phyloP scores from a whole-genome alignment of 2,113 vertebrate species.

The Heteronetta atricapilla region DNA sequence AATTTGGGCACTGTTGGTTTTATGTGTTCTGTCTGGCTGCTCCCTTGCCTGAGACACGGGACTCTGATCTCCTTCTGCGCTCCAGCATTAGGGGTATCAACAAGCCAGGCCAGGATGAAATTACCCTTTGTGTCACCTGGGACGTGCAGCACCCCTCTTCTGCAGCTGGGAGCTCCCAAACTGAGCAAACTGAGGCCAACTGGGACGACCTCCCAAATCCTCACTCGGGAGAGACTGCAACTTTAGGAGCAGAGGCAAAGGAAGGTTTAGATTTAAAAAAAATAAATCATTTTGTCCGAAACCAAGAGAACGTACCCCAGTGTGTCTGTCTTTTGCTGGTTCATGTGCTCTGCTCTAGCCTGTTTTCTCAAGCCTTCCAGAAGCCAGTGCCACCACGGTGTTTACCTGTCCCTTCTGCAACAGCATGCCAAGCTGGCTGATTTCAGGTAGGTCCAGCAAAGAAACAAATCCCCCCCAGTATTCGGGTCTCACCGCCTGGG shows the following conservation, averaged over 20 bases:
- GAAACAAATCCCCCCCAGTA: not conserved
- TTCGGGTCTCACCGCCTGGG: not conserved
- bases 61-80: not conserved
- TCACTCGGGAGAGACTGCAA: not conserved
- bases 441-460: not conserved
- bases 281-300: not conserved
- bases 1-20: too few species aligned
- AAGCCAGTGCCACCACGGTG: not conserved
- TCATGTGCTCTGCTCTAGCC: conserved; percentile 20
- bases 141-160: not conserved
- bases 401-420: not conserved
- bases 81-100: not conserved
- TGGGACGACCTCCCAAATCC: not conserved
- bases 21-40: not conserved
- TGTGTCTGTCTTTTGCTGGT: not conserved
- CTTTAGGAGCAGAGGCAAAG: not conserved
- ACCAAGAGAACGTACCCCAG: not conserved
- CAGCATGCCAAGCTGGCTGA: not conserved
- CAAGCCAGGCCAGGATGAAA: not conserved
- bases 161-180: not conserved
- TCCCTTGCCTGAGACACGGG: not conserved
- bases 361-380: conserved; percentile 29
- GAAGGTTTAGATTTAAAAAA: not conserved
- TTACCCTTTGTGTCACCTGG: not conserved
- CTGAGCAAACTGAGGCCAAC: not conserved